Evolutionary conservation across 2,888 invertebrate genomes (phyloP).

Genomic region (Dolichopus griseipennis): DNA sequence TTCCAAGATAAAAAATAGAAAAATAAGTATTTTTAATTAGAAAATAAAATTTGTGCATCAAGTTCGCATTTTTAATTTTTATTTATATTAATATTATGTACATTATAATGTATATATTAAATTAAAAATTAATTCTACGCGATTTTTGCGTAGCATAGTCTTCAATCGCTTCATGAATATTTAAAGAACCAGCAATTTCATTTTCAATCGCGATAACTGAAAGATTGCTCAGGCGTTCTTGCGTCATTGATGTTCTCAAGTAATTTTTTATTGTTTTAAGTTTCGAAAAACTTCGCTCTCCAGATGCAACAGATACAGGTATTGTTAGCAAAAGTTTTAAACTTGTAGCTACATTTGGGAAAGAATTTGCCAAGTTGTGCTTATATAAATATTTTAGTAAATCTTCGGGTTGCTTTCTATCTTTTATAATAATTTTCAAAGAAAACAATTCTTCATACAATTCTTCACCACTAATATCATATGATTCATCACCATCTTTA

Average conservation of each 20-base stretch:
- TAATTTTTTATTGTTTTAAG: slow-evolving; percentile 12
- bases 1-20: slow-evolving; percentile 8
- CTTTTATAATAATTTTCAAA: slow-evolving; percentile 8
- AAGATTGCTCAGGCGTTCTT: slow-evolving; percentile 10
- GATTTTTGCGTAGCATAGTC: slow-evolving; percentile 7
- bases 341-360: slow-evolving; percentile 5
- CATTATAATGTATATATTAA: slow-evolving; percentile 8
- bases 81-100: slow-evolving; percentile 9
- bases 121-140: slow-evolving; percentile 9
- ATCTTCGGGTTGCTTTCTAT: not conserved
- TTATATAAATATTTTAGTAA: slow-evolving; percentile 8
- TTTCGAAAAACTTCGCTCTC: slow-evolving; percentile 13
- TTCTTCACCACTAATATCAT: slow-evolving; percentile 9
- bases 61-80: too few relatives aligned
- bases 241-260: slow-evolving; percentile 9
- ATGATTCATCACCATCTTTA: slow-evolving; percentile 8
- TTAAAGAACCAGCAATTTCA: slow-evolving; percentile 9
- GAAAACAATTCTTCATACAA: too few relatives aligned
- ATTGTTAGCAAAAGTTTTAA: slow-evolving; percentile 10
- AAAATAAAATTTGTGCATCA: slow-evolving; percentile 9
- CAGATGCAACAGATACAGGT: slow-evolving; percentile 11
- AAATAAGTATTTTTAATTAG: slow-evolving; percentile 9
- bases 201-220: slow-evolving; percentile 9
- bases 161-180: slow-evolving; percentile 7
- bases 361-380: not conserved